Evolutionary conservation across 1,140 invertebrate genomes (phyloP), one percentile per base, ranked within the genome.

Genomic region (Orchestia grillus): DNA sequence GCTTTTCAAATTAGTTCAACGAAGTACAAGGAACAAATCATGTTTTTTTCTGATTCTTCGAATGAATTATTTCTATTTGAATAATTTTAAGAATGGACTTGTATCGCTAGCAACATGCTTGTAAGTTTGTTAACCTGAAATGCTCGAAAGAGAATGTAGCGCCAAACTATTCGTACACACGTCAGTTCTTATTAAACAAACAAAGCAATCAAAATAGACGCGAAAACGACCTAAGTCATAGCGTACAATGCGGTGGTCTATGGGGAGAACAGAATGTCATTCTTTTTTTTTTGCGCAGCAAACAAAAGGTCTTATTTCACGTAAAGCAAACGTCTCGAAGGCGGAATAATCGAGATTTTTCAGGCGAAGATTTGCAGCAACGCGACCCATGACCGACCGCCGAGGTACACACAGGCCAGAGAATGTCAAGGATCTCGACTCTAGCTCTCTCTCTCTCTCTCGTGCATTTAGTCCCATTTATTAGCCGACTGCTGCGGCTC

Each of bases 371-470:
- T 41, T 90, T 41, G n/a, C 41, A 41, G 43, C 88, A 41, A 90
- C 3, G 47, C 47, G 47, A 28, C 62, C 36, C 88, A 90, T 90
- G 41, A 90, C 88, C n/a, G 88, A 19, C 62, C 41, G n/a, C 41
- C 0, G 88, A 8, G 36, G 43, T 11, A 1, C 88, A 90, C 41
- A 1, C 88, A 90, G 88, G 41, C 88, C 88, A 42, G 41, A 90
- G 88, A 90, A 90, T 90, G 88, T 90, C 88, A 90, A 90, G 88
- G 88, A 44, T 90, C 41, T 11, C 88, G 88, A 44, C 88, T 90
- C 41, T n/a, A n/a, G n/a, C n/a, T 87, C 87, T 87, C 87, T 41
- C 43, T 90, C 43, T 42, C 88, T 90, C 36, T 41, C 88, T 41
- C 36, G n/a, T 90, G 11, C 88, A 41, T 90, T 90, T 4, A 90